phyloP scores from a whole-genome alignment of 2,888 invertebrate genomes.

The Sussaba pulchella region DNA sequence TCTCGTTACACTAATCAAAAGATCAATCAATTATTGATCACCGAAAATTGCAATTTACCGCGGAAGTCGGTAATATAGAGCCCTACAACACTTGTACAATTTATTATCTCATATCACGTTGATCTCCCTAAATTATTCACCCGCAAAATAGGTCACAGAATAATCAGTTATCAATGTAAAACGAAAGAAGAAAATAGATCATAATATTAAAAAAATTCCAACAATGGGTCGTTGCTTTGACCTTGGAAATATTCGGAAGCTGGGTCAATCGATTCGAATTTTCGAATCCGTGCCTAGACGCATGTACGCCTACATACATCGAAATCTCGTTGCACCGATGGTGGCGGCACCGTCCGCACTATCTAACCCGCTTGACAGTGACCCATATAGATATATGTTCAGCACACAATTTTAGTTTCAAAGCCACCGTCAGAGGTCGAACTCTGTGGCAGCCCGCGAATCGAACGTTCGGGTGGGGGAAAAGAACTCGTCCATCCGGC shows the following conservation, averaged over 20 bases:
- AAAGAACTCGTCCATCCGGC: slow-evolving; percentile 11
- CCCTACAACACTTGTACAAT: neutral
- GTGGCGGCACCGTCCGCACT: slow-evolving; percentile 5
- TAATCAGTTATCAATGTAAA: too few species aligned
- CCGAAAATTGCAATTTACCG: neutral
- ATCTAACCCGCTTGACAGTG: neutral
- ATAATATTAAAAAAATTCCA: too few species aligned
- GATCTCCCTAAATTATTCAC: neutral
- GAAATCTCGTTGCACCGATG: slow-evolving; percentile 1
- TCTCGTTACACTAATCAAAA: too few species aligned
- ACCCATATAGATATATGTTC: slow-evolving; percentile 13
- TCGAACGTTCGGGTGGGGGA: slow-evolving; percentile 4
- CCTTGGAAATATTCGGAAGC: neutral
- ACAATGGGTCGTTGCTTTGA: neutral
- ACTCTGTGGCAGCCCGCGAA: neutral
- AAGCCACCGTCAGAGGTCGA: slow-evolving; percentile 14
- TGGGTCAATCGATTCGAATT: neutral
- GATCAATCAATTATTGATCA: neutral
- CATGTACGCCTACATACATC: neutral
- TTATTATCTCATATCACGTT: neutral
- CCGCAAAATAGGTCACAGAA: too few species aligned
- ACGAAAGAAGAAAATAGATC: too few species aligned
- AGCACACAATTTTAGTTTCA: slow-evolving; percentile 16
- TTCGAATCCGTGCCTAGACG: neutral
- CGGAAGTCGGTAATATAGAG: neutral